Base-by-base conservation (phyloP, 2,113 vertebrate species). In the Phasianus colchicus region DNA sequence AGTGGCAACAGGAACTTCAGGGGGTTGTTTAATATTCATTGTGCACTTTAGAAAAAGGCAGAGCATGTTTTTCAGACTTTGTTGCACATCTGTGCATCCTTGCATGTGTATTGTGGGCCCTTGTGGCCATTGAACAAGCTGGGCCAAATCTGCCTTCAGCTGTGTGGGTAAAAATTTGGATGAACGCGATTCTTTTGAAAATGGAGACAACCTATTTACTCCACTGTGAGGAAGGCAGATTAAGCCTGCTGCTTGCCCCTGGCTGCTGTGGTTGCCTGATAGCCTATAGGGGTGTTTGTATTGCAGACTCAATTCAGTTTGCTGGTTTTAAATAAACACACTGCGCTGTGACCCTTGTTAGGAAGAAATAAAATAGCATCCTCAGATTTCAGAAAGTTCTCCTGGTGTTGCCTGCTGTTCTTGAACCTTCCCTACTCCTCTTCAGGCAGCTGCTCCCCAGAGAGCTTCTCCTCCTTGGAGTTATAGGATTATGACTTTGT, bases 11-110 rank as follows among this genome's bases (percentile, higher is more conserved):
- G 79, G 75, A 92, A 91, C 69, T 95, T 91, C 60, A 83, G 72
- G 75, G 45, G 10, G 50, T 85, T 95, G 64, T 80, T 96, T 93
- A 91, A 80, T 89, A 91, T 91, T 95, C 72, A 32, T 65, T 66
- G 60, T 71, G 63, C 20, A n/a, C 29, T 77, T 89, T 5, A 22
- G 48, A 77, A 77, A 90, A 93, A 94, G 40, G 13, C 15, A 84
- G 69, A 74, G 55, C 13, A 24, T 45, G 55, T 74, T 96, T 96
- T 89, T 89, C 75, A 52, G 70, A 80, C 50, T 55, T 86, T 60
- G 36, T 11, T 80, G 78, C 58, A 20, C 29, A 52, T 80, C 71
- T 93, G 74, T 87, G 75, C 78, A 30, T 83, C 0, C 0, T 63
- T 80, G 60, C 64, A 24, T 43, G n/a, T n/a, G 20, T 83, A 24